These are phyloP conservation scores for Clunio marinus DNA, from an alignment of 2,888 invertebrate species.

Conservation along the genomic window DNA sequence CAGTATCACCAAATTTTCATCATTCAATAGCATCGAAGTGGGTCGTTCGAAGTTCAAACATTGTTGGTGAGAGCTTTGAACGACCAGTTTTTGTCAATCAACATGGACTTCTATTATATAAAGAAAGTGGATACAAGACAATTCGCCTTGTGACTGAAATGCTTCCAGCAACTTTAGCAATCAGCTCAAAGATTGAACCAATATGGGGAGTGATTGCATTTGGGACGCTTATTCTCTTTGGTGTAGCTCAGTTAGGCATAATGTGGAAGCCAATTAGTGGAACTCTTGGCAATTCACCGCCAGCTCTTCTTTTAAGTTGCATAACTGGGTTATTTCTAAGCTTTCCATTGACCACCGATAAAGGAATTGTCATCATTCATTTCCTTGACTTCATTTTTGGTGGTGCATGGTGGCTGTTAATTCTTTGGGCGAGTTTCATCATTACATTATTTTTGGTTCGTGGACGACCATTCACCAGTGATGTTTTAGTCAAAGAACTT, in stretches of 20 bases:
- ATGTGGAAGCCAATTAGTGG: slow-evolving; percentile 90
- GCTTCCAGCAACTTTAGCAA: slow-evolving; percentile 78
- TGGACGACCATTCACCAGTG: slow-evolving; percentile 78
- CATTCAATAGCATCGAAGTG: slow-evolving; percentile 53
- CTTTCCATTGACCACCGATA: slow-evolving; percentile 81
- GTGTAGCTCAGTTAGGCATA: slow-evolving; percentile 81
- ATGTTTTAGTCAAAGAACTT: slow-evolving; percentile 50
- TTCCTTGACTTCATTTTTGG: slow-evolving; percentile 80
- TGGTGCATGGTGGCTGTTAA: slow-evolving; percentile 82
- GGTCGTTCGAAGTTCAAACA: slow-evolving; percentile 49
- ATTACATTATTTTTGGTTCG: slow-evolving; percentile 81
- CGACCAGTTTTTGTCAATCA: slow-evolving; percentile 32
- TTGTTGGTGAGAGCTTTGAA: slow-evolving; percentile 47
- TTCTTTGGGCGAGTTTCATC: slow-evolving; percentile 70
- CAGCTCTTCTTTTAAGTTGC: slow-evolving; percentile 70
- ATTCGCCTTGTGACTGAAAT: slow-evolving; percentile 81
- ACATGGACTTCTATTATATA: slow-evolving; percentile 47
- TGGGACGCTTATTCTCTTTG: slow-evolving; percentile 78
- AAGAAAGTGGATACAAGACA: slow-evolving; percentile 76
- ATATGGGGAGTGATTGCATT: slow-evolving; percentile 81
- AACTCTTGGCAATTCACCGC: slow-evolving; percentile 69
- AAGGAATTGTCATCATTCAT: slow-evolving; percentile 76
- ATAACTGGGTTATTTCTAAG: slow-evolving; percentile 76
- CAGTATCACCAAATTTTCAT: slow-evolving; percentile 57
- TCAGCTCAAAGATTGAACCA: slow-evolving; percentile 14